Evolutionary conservation across 2,888 invertebrate genomes (phyloP).

Genomic region (Torymus tubicola): DNA sequence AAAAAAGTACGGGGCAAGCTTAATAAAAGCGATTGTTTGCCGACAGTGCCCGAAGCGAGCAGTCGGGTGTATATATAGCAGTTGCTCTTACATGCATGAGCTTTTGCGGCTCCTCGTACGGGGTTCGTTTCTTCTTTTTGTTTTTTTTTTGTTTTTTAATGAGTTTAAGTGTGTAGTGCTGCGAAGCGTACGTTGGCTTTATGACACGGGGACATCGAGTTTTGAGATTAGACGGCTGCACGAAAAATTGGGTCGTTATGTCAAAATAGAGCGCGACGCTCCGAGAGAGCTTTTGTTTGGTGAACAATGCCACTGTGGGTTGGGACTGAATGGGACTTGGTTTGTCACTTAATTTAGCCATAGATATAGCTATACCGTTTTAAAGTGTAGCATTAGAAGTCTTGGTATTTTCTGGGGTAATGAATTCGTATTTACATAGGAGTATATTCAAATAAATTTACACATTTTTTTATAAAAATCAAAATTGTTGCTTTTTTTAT

Average conservation of each 20-base stretch:
- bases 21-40: conserved; percentile 42
- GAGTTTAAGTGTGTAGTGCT: background rate
- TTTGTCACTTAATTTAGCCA: no score
- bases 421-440: no score
- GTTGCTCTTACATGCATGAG: background rate
- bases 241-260: conserved; percentile 18
- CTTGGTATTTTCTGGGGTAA: no score
- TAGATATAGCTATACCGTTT: no score
- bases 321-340: no score
- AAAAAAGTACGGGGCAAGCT: background rate
- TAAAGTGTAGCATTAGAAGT: no score
- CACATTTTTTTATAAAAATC: no score
- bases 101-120: background rate
- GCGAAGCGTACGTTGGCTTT: background rate
- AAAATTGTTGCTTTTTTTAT: no score
- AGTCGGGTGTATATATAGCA: background rate
- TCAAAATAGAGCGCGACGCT: conserved; percentile 8
- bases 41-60: background rate
- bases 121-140: background rate
- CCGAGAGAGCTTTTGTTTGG: background rate
- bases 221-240: background rate
- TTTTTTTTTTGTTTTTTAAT: conserved; percentile 11
- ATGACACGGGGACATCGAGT: background rate
- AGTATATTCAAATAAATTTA: no score
- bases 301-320: background rate